A percentile compares a stretch with the other conserved stretches of the same genome.
These are phyloP conservation scores for Montipora capitata DNA, from an alignment of 92 coral and sea anemone genomes.

Conservation along the genomic window DNA sequence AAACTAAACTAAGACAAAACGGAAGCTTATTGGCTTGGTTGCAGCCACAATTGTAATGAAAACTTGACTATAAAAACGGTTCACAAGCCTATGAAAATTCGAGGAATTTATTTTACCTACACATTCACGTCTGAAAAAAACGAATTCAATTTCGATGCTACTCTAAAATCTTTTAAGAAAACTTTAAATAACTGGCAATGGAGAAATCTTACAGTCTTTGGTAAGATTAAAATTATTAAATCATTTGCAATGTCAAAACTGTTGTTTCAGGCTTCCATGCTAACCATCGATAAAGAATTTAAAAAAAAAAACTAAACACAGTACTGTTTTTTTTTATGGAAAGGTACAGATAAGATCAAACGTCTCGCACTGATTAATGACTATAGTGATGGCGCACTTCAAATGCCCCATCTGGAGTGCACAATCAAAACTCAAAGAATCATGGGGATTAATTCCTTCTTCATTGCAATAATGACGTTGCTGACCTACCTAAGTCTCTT, in stretches of 20 bases:
- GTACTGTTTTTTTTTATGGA: background rate
- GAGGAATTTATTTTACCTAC: no score
- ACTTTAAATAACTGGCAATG: background rate
- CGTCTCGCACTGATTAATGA: slow-evolving; percentile 4
- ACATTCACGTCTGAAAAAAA: background rate
- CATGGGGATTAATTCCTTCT: background rate
- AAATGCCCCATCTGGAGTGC: no score
- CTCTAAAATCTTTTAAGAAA: background rate
- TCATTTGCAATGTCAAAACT: slow-evolving; percentile 2
- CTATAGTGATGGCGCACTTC: background rate
- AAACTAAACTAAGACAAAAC: background rate
- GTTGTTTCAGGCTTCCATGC: slow-evolving; percentile 4
- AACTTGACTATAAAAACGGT: no score
- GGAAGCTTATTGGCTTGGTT: no score
- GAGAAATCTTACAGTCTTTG: background rate
- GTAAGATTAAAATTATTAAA: background rate
- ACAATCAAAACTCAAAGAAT: background rate
- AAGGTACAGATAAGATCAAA: background rate
- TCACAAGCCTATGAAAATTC: no score
- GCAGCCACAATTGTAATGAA: no score
- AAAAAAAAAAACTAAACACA: background rate
- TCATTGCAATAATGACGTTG: background rate
- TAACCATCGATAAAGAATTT: background rate
- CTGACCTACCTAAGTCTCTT: slow-evolving; percentile 2
- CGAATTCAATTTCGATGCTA: slow-evolving; percentile 35